Base-by-base conservation (phyloP, 2,797 vertebrate genomes). In the Malacoraja senta region DNA sequence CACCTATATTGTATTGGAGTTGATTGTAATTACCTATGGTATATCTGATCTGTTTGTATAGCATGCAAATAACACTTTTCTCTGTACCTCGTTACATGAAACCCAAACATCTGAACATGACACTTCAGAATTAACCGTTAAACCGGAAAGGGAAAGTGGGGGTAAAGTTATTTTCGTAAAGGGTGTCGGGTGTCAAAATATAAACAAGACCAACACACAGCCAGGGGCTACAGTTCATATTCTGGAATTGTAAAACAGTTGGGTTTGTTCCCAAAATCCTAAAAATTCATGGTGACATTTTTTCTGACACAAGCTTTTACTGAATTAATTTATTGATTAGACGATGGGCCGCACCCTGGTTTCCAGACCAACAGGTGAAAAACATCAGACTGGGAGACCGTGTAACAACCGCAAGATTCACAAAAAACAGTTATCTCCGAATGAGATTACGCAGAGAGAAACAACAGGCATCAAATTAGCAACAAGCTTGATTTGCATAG, bases 121-220 rank as follows among this genome's bases (percentile, higher is more conserved):
- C 19, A 21, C 71, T 21, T 72, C 13, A 19, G 13, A 12, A 29
- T 76, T n/a, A 77, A 77, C 76, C 9, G 6, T n/a, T 32, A 77
- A 13, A 9, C n/a, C 29, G 12, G 76, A 77, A 9, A 24, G 8
- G 15, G 76, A n/a, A 77, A 77, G 76, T n/a, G 29, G 29, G 12
- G 29, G 76, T 32, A 32, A 10, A n/a, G 29, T 32, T 77, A 1
- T 1, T 32, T 77, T 32, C n/a, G 0, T 77, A 32, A 77, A 77
- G 76, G 10, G 12, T 10, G 8, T 77, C 35, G 32, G 13, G 84
- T 88, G 84, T 88, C 84, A 88, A 88, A 68, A 88, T 68, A 88
- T 88, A 88, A 68, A 88, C 63, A 63, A 88, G 84, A 88, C 84
- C 84, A 88, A 88, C 84, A 88, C 84, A 68, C 84, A 88, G 84